phyloP scores from a whole-genome alignment of 64 coral and sea anemone genomes.

The Montipora foliosa region DNA sequence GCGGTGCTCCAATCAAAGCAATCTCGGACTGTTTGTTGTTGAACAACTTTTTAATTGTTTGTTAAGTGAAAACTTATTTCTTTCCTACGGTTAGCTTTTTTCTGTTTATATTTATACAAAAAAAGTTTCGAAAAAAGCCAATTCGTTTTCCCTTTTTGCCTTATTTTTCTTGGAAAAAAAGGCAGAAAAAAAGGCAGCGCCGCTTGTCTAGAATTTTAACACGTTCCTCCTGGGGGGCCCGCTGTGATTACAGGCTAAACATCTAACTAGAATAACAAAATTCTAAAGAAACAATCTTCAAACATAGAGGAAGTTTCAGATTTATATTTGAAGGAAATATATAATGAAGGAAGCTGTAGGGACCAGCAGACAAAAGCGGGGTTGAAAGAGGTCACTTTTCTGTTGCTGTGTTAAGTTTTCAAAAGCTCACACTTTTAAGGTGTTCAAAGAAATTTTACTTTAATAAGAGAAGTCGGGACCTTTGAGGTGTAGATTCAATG shows the following conservation, averaged over 20 bases:
- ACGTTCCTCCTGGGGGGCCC: background rate
- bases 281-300: background rate
- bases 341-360: background rate
- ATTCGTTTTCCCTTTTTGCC: background rate
- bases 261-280: background rate
- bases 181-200: slow-evolving; percentile 18
- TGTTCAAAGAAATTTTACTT: background rate
- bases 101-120: no score
- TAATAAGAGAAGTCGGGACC: slow-evolving; percentile 3
- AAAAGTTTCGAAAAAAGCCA: background rate
- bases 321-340: background rate
- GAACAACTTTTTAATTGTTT: no score
- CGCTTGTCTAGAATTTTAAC: slow-evolving; percentile 7
- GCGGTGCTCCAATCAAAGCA: background rate
- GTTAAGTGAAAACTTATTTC: no score
- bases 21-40: no score
- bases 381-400: background rate
- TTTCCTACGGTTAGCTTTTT: no score
- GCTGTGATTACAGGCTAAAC: background rate
- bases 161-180: slow-evolving; percentile 10
- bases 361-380: background rate
- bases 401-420: background rate
- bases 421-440: background rate
- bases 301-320: background rate
- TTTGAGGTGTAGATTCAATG: background rate